phyloP scores from a whole-genome alignment of 2,797 vertebrate species.

The Miichthys miiuy region DNA sequence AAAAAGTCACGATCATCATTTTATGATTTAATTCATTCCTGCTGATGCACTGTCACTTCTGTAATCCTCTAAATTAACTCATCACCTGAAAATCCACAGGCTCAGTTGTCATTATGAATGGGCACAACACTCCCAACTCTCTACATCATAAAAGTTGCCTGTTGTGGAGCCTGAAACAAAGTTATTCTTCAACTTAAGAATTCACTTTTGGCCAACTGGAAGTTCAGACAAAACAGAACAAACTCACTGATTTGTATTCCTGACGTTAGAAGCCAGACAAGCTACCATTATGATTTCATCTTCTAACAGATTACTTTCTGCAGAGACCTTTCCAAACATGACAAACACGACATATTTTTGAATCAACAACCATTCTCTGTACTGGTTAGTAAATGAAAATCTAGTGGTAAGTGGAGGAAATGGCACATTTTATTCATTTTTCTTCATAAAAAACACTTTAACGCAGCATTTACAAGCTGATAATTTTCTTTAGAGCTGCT shows the following conservation, averaged over 20 bases:
- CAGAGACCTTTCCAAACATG: slow-evolving; percentile 17
- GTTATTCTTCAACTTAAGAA: background rate
- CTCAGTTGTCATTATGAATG: background rate
- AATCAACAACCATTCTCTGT: background rate
- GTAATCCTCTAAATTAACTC: slow-evolving; percentile 15
- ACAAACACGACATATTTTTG: background rate
- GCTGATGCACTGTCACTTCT: background rate
- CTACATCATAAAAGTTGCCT: background rate
- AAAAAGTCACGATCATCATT: background rate
- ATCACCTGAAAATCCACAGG: slow-evolving; percentile 1
- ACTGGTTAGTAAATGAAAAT: background rate
- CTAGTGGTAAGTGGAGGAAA: slow-evolving; percentile 17
- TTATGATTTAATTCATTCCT: slow-evolving; percentile 9
- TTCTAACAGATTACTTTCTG: background rate
- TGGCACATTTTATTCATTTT: slow-evolving; percentile 17
- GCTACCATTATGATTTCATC: background rate
- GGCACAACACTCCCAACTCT: background rate
- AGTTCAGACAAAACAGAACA: background rate
- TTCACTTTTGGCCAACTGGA: background rate
- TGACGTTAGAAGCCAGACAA: background rate
- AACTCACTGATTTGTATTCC: background rate
- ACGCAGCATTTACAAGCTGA: slow-evolving; percentile 28
- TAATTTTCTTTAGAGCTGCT: slow-evolving; percentile 27
- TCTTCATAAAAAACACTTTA: slow-evolving; percentile 7
- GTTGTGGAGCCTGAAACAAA: background rate